Conservation (phyloP, 2,888 invertebrate genomes). For the Chesias legatella region DNA sequence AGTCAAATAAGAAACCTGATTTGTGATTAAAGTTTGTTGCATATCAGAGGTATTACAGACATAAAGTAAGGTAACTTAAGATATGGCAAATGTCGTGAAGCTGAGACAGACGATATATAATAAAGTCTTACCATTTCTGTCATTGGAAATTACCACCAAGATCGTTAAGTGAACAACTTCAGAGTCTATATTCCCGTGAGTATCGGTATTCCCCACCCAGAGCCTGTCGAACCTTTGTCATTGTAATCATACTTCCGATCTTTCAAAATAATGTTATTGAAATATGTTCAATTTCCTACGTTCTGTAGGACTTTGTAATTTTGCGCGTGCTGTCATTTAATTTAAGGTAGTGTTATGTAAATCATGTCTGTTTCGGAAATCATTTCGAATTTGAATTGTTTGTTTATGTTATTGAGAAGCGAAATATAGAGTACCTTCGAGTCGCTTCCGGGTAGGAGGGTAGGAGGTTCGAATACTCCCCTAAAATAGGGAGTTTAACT, state of each 20-base stretch:
- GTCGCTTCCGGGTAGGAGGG: not conserved
- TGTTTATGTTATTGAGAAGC: conserved; percentile 20
- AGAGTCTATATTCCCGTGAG: conserved; percentile 55
- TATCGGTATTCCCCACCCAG: conserved; percentile 39
- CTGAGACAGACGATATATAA: conserved; percentile 55
- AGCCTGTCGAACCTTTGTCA: conserved; percentile 79
- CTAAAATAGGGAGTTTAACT: not conserved
- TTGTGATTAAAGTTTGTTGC: conserved; percentile 40
- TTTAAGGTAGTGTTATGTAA: conserved; percentile 25
- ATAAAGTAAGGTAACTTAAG: conserved; percentile 41
- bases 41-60: conserved; percentile 43
- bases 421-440: not conserved
- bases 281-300: conserved; percentile 78
- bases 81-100: conserved; percentile 44
- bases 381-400: conserved; percentile 26
- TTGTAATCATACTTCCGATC: conserved; percentile 77
- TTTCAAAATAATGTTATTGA: conserved; percentile 78
- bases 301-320: conserved; percentile 60
- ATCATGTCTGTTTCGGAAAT: conserved; percentile 24
- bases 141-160: conserved; percentile 39
- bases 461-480: not conserved
- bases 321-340: conserved; percentile 43
- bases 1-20: conserved; percentile 28
- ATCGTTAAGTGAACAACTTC: conserved; percentile 41
- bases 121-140: conserved; percentile 51